Evolutionary conservation across 2,113 vertebrate genomes (phyloP).

Genomic region (Corvus cornix): DNA sequence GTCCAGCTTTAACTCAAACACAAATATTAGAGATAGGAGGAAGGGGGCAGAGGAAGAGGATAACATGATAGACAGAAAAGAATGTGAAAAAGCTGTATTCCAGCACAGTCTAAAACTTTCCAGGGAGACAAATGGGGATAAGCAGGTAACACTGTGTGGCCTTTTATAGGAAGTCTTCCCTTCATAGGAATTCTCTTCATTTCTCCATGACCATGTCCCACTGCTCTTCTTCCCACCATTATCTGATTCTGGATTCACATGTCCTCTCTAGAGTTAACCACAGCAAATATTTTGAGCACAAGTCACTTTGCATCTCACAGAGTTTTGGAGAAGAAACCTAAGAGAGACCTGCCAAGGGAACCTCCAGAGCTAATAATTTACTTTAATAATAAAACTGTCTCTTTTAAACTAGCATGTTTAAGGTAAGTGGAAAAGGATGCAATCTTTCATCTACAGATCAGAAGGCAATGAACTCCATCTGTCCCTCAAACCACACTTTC

Average conservation of each 20-base stretch:
- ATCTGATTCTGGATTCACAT: not conserved
- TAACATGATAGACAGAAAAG: not conserved
- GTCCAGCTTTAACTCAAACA: not conserved
- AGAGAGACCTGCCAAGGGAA: not conserved
- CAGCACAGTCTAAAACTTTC: not conserved
- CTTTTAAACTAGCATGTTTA: not conserved
- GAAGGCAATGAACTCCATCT: not conserved
- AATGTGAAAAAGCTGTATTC: not conserved
- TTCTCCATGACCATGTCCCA: not conserved
- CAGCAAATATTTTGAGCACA: not conserved
- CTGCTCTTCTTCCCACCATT: not conserved
- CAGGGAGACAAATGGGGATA: not conserved
- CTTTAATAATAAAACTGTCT: not conserved
- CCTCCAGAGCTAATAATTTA: not conserved
- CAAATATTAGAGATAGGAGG: not conserved
- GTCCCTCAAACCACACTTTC: not conserved
- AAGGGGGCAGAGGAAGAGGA: not conserved
- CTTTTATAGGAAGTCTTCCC: constrained; percentile 46
- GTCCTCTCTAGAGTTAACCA: not conserved
- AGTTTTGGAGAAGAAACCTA: not conserved
- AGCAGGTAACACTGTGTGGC: not conserved
- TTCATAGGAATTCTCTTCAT: not conserved
- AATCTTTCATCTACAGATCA: not conserved
- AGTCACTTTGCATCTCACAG: not conserved
- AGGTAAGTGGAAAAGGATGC: not conserved